Percentiles rank a stretch among this genome's conserved stretches.
Conservation (phyloP, 1,140 invertebrate species). For the Drosophila guanche region DNA sequence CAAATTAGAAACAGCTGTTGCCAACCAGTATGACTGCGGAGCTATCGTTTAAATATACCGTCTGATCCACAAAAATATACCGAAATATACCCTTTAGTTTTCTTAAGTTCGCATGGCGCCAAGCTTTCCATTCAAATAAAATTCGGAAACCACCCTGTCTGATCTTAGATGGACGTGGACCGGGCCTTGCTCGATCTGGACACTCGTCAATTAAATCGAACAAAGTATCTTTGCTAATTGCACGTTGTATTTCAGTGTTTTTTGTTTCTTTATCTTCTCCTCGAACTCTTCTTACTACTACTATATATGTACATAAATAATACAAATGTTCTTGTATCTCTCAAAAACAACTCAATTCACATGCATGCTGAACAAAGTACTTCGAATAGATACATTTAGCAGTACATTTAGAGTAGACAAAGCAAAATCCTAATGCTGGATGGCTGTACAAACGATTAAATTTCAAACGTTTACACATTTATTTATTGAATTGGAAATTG, state of each 20-base stretch:
- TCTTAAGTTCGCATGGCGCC: not conserved
- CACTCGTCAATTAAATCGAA: constrained; percentile 58
- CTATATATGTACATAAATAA: constrained; percentile 48
- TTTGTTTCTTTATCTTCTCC: constrained; percentile 34
- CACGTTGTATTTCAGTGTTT: constrained; percentile 58
- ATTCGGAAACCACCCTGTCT: too few species aligned
- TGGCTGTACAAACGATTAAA: constrained; percentile 9
- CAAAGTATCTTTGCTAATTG: constrained; percentile 75
- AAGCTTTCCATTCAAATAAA: not conserved
- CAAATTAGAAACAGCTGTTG: not conserved
- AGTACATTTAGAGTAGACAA: constrained; percentile 25
- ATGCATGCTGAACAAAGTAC: constrained; percentile 42
- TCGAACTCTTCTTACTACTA: constrained; percentile 49
- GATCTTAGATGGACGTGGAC: too few species aligned
- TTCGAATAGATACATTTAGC: constrained; percentile 14
- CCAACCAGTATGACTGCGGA: not conserved
- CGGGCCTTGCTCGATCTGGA: too few species aligned
- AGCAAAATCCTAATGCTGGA: constrained; percentile 3
- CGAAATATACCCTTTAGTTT: too few species aligned
- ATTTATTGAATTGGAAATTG: constrained; percentile 34
- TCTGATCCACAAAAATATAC: not conserved
- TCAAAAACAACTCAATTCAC: constrained; percentile 43
- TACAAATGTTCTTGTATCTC: constrained; percentile 34
- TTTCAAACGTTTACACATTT: constrained; percentile 55
- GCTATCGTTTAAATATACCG: not conserved